phyloP scores from a whole-genome alignment of 2,888 invertebrate genomes.

The Biston stratarius region DNA sequence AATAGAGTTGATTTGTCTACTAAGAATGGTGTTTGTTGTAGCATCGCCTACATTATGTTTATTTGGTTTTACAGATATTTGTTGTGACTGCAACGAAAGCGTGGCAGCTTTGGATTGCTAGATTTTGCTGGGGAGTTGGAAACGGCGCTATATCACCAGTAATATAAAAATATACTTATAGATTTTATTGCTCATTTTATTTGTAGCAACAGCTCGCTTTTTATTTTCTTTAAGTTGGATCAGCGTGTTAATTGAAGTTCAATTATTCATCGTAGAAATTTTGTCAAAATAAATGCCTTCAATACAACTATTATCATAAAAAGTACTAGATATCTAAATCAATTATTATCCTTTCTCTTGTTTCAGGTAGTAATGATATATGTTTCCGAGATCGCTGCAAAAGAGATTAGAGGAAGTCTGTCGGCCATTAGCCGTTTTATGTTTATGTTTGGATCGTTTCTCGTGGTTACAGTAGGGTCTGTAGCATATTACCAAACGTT shows the following conservation, averaged over 20 bases:
- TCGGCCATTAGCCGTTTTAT: slow-evolving; percentile 61
- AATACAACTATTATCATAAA: no score
- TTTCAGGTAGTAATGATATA: slow-evolving; percentile 72
- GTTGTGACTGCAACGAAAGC: slow-evolving; percentile 68
- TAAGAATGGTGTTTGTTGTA: no score
- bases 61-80: slow-evolving; percentile 62
- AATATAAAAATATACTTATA: slow-evolving; percentile 9
- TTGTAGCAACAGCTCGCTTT: no score
- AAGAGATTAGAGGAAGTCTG: slow-evolving; percentile 71
- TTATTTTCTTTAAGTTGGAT: no score
- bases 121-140: slow-evolving; percentile 79
- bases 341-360: not conserved
- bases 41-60: not conserved
- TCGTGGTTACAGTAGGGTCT: slow-evolving; percentile 69
- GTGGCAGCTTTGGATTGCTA: slow-evolving; percentile 74
- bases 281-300: no score
- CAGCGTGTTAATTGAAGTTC: no score
- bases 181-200: no score
- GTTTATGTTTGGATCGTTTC: slow-evolving; percentile 68
- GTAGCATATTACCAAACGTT: slow-evolving; percentile 65
- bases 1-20: no score
- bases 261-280: no score
- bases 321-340: not conserved
- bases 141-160: slow-evolving; percentile 76
- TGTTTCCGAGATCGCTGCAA: slow-evolving; percentile 74